Evolutionary conservation across 2,113 vertebrate genomes (phyloP).

Genomic region (Sterrhoptilus dennistouni): DNA sequence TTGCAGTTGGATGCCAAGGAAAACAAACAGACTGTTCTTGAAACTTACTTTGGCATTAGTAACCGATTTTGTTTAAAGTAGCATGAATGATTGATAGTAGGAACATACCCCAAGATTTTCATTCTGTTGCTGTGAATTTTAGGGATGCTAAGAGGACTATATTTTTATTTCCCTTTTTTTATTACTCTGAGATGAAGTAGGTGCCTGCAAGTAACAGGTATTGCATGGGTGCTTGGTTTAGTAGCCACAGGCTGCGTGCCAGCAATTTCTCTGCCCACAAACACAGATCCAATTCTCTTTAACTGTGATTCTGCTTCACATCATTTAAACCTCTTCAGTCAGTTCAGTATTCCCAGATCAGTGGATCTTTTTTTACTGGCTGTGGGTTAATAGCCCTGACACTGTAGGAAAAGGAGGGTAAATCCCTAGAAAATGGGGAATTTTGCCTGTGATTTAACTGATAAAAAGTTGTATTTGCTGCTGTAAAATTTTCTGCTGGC

Average conservation of each 20-base stretch:
- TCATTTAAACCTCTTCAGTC: neutral
- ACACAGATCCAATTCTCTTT: neutral
- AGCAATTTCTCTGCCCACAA: neutral
- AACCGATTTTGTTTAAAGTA: slow-evolving; percentile 49
- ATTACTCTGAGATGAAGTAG: neutral
- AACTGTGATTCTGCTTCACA: neutral
- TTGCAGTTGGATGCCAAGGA: slow-evolving; percentile 64
- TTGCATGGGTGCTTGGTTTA: neutral
- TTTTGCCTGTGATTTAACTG: neutral
- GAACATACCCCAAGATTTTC: slow-evolving; percentile 15
- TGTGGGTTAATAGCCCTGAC: neutral
- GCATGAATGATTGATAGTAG: slow-evolving; percentile 34
- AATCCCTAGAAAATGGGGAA: neutral
- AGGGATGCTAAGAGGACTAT: neutral
- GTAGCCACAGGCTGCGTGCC: neutral
- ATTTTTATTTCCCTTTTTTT: neutral
- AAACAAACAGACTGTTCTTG: slow-evolving; percentile 68
- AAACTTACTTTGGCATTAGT: slow-evolving; percentile 5
- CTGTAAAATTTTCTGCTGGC: neutral
- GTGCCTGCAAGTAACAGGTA: neutral
- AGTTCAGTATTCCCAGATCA: neutral
- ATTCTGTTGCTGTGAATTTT: slow-evolving; percentile 7
- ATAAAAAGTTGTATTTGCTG: neutral
- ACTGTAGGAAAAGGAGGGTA: neutral
- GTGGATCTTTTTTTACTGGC: neutral